phyloP scores from a whole-genome alignment of 2,888 invertebrate species.

The Tribolium freemani region DNA sequence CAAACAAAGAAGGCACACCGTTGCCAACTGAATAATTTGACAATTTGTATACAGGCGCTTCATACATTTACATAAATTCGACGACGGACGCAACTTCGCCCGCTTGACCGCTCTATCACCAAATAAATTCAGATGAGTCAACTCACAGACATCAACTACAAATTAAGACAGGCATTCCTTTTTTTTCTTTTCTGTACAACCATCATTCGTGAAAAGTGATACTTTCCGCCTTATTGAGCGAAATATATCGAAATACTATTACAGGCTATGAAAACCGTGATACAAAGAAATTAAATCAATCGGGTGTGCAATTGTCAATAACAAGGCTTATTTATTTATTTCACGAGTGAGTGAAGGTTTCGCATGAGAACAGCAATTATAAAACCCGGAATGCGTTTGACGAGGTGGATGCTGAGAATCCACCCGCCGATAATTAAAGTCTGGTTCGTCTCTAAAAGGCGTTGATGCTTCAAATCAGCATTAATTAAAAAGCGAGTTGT shows the following conservation, averaged over 20 bases:
- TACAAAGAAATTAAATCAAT: conserved; percentile 8
- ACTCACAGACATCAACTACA: too few relatives aligned
- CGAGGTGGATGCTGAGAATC: neutral
- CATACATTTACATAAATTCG: conserved; percentile 26
- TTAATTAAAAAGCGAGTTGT: conserved; percentile 56
- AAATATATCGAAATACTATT: too few relatives aligned
- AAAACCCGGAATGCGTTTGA: neutral
- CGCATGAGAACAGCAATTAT: conserved; percentile 1
- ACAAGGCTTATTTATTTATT: conserved; percentile 32
- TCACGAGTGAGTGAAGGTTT: conserved; percentile 23
- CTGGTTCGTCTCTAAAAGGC: conserved; percentile 43
- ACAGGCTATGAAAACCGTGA: neutral
- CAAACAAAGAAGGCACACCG: conserved; percentile 47
- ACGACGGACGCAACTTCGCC: conserved; percentile 1
- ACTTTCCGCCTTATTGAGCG: neutral
- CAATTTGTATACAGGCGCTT: conserved; percentile 50
- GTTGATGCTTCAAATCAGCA: conserved; percentile 58
- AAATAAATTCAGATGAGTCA: conserved; percentile 9
- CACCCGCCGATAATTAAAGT: conserved; percentile 21
- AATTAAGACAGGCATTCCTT: too few relatives aligned
- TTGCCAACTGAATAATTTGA: conserved; percentile 47
- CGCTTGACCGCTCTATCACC: conserved; percentile 32
- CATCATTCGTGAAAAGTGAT: too few relatives aligned
- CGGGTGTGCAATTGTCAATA: conserved; percentile 24
- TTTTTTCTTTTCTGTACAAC: too few relatives aligned